Conservation (phyloP, 2,888 invertebrate species). For the Entomobrya multifasciata region DNA sequence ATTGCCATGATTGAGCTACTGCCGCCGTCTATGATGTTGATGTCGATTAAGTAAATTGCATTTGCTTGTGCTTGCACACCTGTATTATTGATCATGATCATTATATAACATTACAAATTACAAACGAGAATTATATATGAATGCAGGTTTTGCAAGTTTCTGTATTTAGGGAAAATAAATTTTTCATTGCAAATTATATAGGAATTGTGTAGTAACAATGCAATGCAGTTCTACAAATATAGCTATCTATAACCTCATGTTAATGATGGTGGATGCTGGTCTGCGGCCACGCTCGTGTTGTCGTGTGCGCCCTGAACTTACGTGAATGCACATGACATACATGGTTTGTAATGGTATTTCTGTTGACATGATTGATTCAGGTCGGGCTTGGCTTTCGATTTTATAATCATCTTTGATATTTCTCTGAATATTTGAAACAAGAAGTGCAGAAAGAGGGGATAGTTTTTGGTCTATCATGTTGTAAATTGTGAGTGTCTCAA, state of each 20-base stretch:
- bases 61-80: background rate
- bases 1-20: background rate
- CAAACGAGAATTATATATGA: too few relatives aligned
- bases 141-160: conserved; percentile 28
- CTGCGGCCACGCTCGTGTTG: background rate
- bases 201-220: conserved; percentile 21
- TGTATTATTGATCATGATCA: background rate
- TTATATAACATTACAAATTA: background rate
- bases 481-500: too few relatives aligned
- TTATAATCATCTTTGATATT: too few relatives aligned
- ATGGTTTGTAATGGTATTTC: background rate
- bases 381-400: conserved; percentile 39
- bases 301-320: conserved; percentile 33
- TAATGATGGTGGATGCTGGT: background rate
- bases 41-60: conserved; percentile 13
- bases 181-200: conserved; percentile 45
- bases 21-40: background rate
- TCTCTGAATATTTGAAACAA: too few relatives aligned
- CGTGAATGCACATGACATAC: conserved; percentile 27
- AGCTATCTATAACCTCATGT: conserved; percentile 10
- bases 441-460: too few relatives aligned
- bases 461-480: too few relatives aligned
- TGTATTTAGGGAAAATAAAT: conserved; percentile 46
- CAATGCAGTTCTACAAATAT: background rate
- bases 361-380: conserved; percentile 48